Evolutionary conservation across 35 echinoderm and acorn worm genomes (phyloP).

Genomic region (Lytechinus pictus): DNA sequence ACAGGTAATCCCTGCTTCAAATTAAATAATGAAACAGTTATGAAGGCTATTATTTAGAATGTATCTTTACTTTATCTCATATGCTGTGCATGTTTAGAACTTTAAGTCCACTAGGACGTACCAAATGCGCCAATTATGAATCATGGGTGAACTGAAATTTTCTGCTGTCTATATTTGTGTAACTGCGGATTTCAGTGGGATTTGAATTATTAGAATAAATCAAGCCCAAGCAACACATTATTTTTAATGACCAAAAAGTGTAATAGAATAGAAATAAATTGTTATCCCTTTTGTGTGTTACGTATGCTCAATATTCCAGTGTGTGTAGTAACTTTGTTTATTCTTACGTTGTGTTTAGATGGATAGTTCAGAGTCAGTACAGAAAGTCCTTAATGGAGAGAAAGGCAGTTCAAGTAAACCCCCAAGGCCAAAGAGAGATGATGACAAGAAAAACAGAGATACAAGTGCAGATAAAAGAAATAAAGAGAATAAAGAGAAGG

Average conservation of each 20-base stretch:
- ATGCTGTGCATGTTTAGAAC: too few relatives aligned
- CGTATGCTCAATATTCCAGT: background rate
- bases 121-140: too few relatives aligned
- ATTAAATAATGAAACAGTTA: too few relatives aligned
- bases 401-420: conserved; percentile 78
- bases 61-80: too few relatives aligned
- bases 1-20: too few relatives aligned
- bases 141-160: too few relatives aligned
- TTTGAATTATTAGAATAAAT: background rate
- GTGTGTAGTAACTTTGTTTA: background rate
- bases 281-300: background rate
- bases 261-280: background rate
- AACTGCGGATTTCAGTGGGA: background rate
- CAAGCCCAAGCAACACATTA: background rate
- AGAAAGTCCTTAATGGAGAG: conserved; percentile 86
- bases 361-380: conserved; percentile 71
- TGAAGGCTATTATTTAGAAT: too few relatives aligned
- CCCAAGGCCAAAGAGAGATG: conserved; percentile 88
- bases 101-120: too few relatives aligned
- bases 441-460: conserved; percentile 71
- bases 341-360: conserved; percentile 29
- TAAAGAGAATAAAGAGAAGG: conserved; percentile 77
- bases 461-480: conserved; percentile 83
- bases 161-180: background rate
- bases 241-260: background rate